Evolutionary conservation across 2,797 vertebrate species (phyloP), one percentile per base, ranked within the genome.

Genomic region (Myiotriccus ornatus): DNA sequence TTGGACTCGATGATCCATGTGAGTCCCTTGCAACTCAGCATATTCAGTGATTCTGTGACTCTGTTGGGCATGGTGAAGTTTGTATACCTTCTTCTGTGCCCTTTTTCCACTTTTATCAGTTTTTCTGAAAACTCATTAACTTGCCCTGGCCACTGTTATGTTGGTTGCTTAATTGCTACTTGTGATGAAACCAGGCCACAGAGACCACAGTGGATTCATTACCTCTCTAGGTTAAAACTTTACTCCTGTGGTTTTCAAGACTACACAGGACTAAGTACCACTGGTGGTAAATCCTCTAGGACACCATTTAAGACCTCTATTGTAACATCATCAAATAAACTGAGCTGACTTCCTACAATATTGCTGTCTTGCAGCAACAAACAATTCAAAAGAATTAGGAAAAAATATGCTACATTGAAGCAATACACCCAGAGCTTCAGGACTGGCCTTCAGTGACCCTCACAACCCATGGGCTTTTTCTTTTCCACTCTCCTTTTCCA

Each of bases 81-180:
- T n/a, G 12, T 21, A 67, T 28, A 14, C 39, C 56, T 78, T 52
- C 28, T 80, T 32, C 70, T 65, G 10, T 6, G 50, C 13, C 18
- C 15, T 46, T 91, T 78, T 76, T 76, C 21, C 68, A 35, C 41
- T 95, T 88, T 90, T 96, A 79, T 73, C 80, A 52, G 43, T 59
- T 76, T 84, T 83, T 71, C 78, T 80, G 39, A 84, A 62, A 83
- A 89, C 84, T 89, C 75, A 84, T 87, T 92, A 92, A 70, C 75
- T 74, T 91, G 47, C 34, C 53, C 64, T 83, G 70, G 70, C 70
- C 43, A 57, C n/a, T 12, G 12, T 83, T 80, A 67, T 0, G 3
- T 69, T 63, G 70, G 60, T 92, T 96, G 84, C 77, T 84, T 94
- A 90, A 85, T 68, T 92, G 64, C 35, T 68, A 28, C 41, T 64